Conservation (phyloP, 2,113 vertebrate species). For the Cochlearius cochlearius region DNA sequence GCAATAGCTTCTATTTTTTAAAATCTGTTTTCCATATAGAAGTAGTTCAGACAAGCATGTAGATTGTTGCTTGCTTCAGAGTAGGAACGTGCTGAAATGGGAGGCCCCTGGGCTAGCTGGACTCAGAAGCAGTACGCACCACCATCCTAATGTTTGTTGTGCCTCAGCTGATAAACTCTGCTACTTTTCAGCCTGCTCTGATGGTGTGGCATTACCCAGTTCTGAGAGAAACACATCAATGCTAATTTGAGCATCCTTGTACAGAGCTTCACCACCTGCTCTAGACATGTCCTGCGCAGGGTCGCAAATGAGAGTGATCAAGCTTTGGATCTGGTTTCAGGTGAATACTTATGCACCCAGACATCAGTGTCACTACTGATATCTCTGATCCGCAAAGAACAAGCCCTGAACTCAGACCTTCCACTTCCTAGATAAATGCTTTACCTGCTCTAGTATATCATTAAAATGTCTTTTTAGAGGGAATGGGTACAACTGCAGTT, state of each 20-base stretch:
- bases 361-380: background rate
- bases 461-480: background rate
- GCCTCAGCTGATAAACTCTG: background rate
- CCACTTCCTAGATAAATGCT: background rate
- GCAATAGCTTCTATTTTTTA: background rate
- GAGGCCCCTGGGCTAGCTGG: background rate
- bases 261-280: background rate
- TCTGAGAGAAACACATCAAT: background rate
- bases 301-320: background rate
- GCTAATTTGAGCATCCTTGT: background rate
- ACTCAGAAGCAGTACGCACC: background rate
- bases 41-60: background rate
- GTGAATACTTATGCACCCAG: background rate
- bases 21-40: background rate
- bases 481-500: background rate
- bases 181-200: background rate
- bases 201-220: background rate
- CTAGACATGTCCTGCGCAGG: background rate
- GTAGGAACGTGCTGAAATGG: background rate
- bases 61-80: background rate
- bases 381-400: background rate
- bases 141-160: rapidly evolving
- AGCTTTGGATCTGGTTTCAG: background rate
- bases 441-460: background rate
- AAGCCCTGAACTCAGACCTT: background rate